Percentiles rank a stretch among this genome's conserved stretches.
Evolutionary conservation across 35 echinoderm and acorn worm genomes (phyloP).

Genomic region (Eucidaris tribuloides): DNA sequence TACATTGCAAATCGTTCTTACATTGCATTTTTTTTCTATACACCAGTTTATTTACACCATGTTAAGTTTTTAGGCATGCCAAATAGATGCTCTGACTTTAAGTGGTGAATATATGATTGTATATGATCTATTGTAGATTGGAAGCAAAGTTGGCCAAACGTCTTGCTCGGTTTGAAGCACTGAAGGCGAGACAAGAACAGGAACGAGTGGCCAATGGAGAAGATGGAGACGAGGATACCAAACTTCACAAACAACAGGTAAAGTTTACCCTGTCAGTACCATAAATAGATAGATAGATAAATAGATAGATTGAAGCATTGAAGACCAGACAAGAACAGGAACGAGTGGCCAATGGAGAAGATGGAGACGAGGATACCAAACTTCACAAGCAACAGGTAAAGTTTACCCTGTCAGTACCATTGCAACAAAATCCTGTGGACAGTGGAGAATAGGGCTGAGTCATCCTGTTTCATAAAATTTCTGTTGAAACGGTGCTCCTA

Average conservation of each 20-base stretch:
- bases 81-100: neutral
- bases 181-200: constrained; percentile 67
- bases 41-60: neutral
- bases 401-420: neutral
- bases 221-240: constrained; percentile 46
- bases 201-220: constrained; percentile 31
- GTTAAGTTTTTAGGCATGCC: neutral
- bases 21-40: neutral
- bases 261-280: neutral
- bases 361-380: neutral
- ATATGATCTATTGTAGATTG: constrained; percentile 43
- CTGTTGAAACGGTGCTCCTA: too few relatives aligned
- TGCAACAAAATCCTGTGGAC: neutral
- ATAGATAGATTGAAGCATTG: neutral
- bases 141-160: constrained; percentile 85
- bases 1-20: neutral
- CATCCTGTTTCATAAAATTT: too few relatives aligned
- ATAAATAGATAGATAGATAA: neutral
- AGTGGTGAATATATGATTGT: too few relatives aligned
- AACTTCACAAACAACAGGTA: constrained; percentile 81
- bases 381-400: neutral
- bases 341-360: too few relatives aligned
- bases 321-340: neutral
- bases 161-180: constrained; percentile 42
- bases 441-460: neutral